A percentile compares a stretch with the other conserved stretches of the same genome.
Conservation (phyloP, 1,140 invertebrate species). For the Euborellia annulipes region DNA sequence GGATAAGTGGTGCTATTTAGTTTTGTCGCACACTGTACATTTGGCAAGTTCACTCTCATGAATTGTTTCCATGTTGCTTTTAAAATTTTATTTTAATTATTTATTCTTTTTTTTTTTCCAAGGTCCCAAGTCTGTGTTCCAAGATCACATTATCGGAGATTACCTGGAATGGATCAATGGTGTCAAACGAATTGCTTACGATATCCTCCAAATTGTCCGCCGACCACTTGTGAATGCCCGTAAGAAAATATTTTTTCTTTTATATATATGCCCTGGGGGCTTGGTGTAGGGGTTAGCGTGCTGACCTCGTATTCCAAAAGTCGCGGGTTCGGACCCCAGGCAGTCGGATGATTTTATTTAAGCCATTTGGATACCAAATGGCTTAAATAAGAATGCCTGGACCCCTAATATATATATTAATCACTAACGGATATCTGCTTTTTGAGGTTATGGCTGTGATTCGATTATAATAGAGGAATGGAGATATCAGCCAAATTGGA, state of each 20-base stretch:
- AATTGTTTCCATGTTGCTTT: conserved; percentile 1
- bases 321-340: too few species aligned
- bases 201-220: conserved; percentile 70
- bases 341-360: too few species aligned
- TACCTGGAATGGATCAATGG: conserved; percentile 63
- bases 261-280: neutral
- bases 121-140: conserved; percentile 62
- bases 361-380: too few species aligned
- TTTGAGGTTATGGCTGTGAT: too few species aligned
- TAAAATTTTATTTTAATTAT: conserved; percentile 1
- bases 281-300: neutral
- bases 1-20: too few species aligned
- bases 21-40: neutral
- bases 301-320: too few species aligned
- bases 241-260: conserved; percentile 32
- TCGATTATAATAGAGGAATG: too few species aligned
- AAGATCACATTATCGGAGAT: conserved; percentile 36
- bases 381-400: neutral
- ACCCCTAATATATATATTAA: neutral
- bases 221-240: conserved; percentile 58
- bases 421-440: too few species aligned
- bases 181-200: conserved; percentile 68
- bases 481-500: too few species aligned
- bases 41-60: neutral
- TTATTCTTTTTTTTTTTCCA: conserved; percentile 16